Evolutionary conservation across 2,888 invertebrate species (phyloP), one percentile per base, ranked within the genome.

Genomic region (Entomobrya proxima): DNA sequence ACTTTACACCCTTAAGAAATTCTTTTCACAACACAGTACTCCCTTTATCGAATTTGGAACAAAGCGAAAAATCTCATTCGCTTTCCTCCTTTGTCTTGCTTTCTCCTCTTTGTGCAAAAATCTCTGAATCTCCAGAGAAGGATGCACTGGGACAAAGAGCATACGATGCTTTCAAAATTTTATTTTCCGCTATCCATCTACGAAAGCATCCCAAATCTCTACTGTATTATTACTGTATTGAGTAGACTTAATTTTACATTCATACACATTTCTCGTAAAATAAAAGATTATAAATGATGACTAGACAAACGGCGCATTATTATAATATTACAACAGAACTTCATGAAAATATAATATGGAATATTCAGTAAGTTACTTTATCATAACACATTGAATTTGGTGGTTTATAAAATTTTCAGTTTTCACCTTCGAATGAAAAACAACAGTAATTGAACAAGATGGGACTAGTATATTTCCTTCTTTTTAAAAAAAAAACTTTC

Each of bases 1-100:
- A 72, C 47, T 47, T 72, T 72, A 47, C 72, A 72, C 72, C 72
- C 72, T 72, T 72, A 72, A 72, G 72, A 72, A 47, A 47, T 72
- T 47, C 24, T 47, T 72, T 72, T 44, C 47, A 72, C 30, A 7
- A 30, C n/a, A 30, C 44, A 72, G n/a, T 7, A 21, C 40, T 40
- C 15, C 37, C 18, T 67, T 72, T 72, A 67, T 47, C 47, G 18
- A 67, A 40, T 67, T 67, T 72, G 47, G 72, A 24, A 72, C 72
- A 72, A 72, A 72, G 15, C n/a, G 24, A 47, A 72, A 72, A 47
- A 72, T 72, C n/a, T 72, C 72, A 24, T 47, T 37, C 27, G 44
- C 24, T 5, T 72, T 24, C 30, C 27, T 30, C 47, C 32, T 69
- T 72, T 72, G 72, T 47, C 47, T 47, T 27, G 18, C 32, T 6